Base-by-base conservation (phyloP, 2,797 vertebrate genomes). In the Hypotaenidia philippensis region DNA sequence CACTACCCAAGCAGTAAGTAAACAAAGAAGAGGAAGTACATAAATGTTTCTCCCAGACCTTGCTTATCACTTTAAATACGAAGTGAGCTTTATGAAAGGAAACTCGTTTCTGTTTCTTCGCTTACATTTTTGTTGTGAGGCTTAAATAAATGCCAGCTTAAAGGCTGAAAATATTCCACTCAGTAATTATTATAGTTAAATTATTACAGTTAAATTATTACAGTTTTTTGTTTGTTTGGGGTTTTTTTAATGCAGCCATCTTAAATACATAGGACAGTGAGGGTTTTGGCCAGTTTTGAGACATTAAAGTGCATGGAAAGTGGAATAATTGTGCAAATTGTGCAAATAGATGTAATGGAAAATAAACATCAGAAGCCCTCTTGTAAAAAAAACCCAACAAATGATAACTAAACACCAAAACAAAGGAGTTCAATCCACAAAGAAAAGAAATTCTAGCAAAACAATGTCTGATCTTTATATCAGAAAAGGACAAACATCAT, bases 91-190 rank as follows among this genome's bases (percentile, higher is more conserved):
- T 91, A 93, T 64, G 61, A 75, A 91, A 92, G 81, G 69, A 95
- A 94, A 95, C 93, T 95, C 26, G 47, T 79, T 89, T 81, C 49
- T 65, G 53, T 86, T 89, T 78, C 89, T 86, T 81, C 44, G 22
- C 63, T 95, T 95, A 20, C 31, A 50, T 87, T 93, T 94, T 96
- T 94, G 93, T 82, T 72, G 86, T 32, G 69, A 95, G 63, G 59
- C 65, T 95, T 96, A 95, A 95, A 96, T 92, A 92, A 93, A 87
- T 88, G 94, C 31, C 61, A 78, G 68, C 93, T 95, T 95, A 94
- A 68, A 57, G 65, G 80, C 80, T 80, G 59, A 84, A 94, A 96
- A 95, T 93, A 90, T 82, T 89, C 75, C 34, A 38, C 53, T 89
- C 71, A 53, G 81, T 85, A 77, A 63, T 94, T 94, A 95, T 94